Percentiles rank a stretch among this genome's conserved stretches.
Evolutionary conservation across 2,888 invertebrate genomes (phyloP).

Genomic region (Euproctis similis): DNA sequence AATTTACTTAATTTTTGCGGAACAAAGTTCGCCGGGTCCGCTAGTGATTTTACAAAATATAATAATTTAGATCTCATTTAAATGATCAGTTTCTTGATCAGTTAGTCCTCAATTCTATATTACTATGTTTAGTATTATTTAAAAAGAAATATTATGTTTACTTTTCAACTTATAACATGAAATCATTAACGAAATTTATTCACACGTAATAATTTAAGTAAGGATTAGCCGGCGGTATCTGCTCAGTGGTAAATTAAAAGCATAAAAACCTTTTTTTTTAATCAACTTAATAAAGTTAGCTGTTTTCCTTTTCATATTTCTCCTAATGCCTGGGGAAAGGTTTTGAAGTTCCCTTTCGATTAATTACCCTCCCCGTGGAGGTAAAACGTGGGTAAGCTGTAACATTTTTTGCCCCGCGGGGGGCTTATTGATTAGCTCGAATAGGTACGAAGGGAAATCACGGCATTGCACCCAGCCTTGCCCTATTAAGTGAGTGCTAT

Average conservation of each 20-base stretch:
- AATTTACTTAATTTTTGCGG: too few species aligned
- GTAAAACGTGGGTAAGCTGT: conserved; percentile 31
- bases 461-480: conserved; percentile 11
- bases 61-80: too few species aligned
- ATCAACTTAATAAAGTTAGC: conserved; percentile 15
- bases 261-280: conserved; percentile 12
- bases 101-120: too few species aligned
- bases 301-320: conserved; percentile 32
- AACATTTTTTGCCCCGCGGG: conserved; percentile 41
- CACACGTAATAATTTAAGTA: background rate
- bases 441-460: conserved; percentile 31
- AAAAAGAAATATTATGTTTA: too few species aligned
- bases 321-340: conserved; percentile 30
- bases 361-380: conserved; percentile 45
- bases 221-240: background rate
- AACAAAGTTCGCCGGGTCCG: too few species aligned
- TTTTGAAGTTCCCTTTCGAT: conserved; percentile 44
- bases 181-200: too few species aligned
- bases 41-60: too few species aligned
- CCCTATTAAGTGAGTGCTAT: conserved; percentile 19
- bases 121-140: too few species aligned
- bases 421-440: conserved; percentile 38
- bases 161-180: too few species aligned
- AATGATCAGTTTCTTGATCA: too few species aligned
- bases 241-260: conserved; percentile 11